phyloP scores from a whole-genome alignment of 2,888 invertebrate species.

The Epinotia nisella region DNA sequence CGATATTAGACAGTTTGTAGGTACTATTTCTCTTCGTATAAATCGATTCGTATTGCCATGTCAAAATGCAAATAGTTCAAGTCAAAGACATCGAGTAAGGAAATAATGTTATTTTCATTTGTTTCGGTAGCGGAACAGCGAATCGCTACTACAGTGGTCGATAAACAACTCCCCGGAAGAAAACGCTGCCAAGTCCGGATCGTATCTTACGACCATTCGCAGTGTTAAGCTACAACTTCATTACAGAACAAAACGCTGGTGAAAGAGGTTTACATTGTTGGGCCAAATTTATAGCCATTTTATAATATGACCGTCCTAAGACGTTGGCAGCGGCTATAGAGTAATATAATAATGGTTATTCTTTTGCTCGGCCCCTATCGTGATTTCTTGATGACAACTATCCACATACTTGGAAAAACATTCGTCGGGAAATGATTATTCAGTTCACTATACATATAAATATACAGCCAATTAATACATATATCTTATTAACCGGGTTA shows the following conservation, averaged over 20 bases:
- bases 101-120: constrained; percentile 15
- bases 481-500: too few relatives aligned
- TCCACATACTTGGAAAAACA: too few relatives aligned
- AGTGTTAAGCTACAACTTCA: constrained; percentile 43
- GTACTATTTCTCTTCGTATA: too few relatives aligned
- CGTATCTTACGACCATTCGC: constrained; percentile 40
- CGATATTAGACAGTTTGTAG: too few relatives aligned
- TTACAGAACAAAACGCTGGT: constrained; percentile 37
- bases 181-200: constrained; percentile 46
- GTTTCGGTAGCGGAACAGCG: constrained; percentile 2
- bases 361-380: too few relatives aligned
- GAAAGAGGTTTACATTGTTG: constrained; percentile 21
- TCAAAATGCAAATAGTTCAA: background rate
- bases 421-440: too few relatives aligned
- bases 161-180: constrained; percentile 42
- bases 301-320: constrained; percentile 8
- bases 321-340: background rate
- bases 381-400: too few relatives aligned
- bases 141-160: constrained; percentile 28
- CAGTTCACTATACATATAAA: too few relatives aligned
- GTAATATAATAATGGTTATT: constrained; percentile 2
- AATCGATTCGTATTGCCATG: background rate
- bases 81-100: background rate
- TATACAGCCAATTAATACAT: too few relatives aligned
- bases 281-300: constrained; percentile 15